These are phyloP conservation scores for Protaetia brevitarsis DNA, from an alignment of 1,140 invertebrate genomes.

Conservation along the genomic window DNA sequence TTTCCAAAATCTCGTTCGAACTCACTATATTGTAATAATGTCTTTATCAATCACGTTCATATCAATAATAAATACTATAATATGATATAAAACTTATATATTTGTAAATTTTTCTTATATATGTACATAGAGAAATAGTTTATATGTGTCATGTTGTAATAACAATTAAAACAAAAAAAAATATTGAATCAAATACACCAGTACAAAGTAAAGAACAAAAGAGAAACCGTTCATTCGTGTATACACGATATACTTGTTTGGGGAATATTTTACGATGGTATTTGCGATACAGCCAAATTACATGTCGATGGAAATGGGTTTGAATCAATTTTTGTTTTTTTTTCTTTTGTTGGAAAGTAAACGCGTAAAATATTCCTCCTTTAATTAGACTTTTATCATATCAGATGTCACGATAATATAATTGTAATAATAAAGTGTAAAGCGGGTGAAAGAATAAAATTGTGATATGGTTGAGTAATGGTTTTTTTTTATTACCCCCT, in stretches of 20 bases:
- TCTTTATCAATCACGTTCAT: conserved; percentile 6
- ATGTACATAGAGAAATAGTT: conserved; percentile 23
- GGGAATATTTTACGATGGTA: background rate
- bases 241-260: conserved; percentile 2
- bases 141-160: conserved; percentile 17
- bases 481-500: conserved; percentile 21
- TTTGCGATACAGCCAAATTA: background rate
- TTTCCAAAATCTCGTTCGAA: no score
- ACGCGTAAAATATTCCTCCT: conserved; percentile 21
- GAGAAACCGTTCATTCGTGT: conserved; percentile 11
- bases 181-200: conserved; percentile 20
- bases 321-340: no score
- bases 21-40: no score
- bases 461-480: conserved; percentile 25
- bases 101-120: conserved; percentile 25
- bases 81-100: conserved; percentile 20
- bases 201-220: conserved; percentile 12
- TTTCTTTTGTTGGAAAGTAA: no score
- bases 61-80: conserved; percentile 15
- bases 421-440: conserved; percentile 24
- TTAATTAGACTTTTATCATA: conserved; percentile 14
- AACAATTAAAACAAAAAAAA: conserved; percentile 14
- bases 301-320: no score
- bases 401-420: conserved; percentile 18
- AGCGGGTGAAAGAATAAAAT: conserved; percentile 25